Conservation (phyloP, 2,113 vertebrate species). For the Engraulis encrasicolus region DNA sequence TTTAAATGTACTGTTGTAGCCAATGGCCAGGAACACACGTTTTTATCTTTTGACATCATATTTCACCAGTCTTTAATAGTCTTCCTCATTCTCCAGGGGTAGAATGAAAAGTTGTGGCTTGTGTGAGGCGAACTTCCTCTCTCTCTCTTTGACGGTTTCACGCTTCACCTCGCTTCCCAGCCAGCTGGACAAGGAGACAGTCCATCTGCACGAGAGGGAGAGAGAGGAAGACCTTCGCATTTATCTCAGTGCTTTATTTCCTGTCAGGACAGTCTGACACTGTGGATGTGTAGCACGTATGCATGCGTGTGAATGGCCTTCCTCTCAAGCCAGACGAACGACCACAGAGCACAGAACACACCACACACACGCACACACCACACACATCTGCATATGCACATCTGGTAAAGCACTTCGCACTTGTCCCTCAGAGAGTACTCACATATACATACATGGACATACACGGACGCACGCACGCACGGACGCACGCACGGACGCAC, state of each 20-base stretch:
- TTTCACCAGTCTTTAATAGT: not conserved
- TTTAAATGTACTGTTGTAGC: not conserved
- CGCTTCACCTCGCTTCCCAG: slow-evolving; percentile 68
- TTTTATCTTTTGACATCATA: not conserved
- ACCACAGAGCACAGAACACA: slow-evolving; percentile 39
- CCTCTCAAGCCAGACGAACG: slow-evolving; percentile 26
- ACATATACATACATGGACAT: not conserved
- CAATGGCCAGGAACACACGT: not conserved
- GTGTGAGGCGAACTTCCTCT: slow-evolving; percentile 56
- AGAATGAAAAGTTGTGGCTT: not conserved
- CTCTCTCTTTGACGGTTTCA: slow-evolving; percentile 58
- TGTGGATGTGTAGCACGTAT: slow-evolving; percentile 41
- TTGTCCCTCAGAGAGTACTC: not conserved
- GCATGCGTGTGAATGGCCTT: slow-evolving; percentile 22
- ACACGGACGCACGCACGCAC: no score
- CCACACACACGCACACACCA: slow-evolving; percentile 10
- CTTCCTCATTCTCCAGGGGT: not conserved
- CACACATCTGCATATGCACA: slow-evolving; percentile 50
- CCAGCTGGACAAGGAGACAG: slow-evolving; percentile 68
- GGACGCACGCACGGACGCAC: no score
- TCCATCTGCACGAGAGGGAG: slow-evolving; percentile 67
- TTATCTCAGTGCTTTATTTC: slow-evolving; percentile 41
- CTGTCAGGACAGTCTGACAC: slow-evolving; percentile 33
- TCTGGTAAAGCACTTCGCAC: slow-evolving; percentile 48
- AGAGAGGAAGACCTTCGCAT: slow-evolving; percentile 56